Evolutionary conservation across 2,797 vertebrate species (phyloP), one percentile per base, ranked within the genome.

Genomic region (Glyptemys insculpta): DNA sequence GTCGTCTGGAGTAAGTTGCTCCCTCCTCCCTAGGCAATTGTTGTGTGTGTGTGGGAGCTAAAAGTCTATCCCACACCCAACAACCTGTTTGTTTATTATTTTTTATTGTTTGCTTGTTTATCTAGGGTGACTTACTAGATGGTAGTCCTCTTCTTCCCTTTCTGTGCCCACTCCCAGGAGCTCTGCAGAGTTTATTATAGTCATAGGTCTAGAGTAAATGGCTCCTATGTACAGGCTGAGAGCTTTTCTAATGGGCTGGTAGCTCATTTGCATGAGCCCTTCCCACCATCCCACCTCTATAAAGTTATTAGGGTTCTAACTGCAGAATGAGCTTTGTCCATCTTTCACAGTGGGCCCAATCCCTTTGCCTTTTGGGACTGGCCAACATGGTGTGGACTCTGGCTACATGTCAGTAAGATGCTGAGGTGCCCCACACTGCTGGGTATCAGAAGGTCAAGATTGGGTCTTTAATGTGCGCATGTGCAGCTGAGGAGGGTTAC

Each of bases 251-350:
- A 49, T 31, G 25, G 44, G 14, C 47, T 31, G 74, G 44, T 78
- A 47, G 29, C 8, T 49, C 14, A 47, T 78, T 79, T 83, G 16
- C 34, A 62, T 72, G 79, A 91, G 2, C 18, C 85, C 15, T 10
- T 86, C 87, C 81, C 29, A 10, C 23, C 79, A 76, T 91, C 85
- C 65, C n/a, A 8, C 27, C 83, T 79, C 83, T 11, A 52, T 62
- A 19, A 86, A 96, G n/a, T 1, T 49, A 41, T 72, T 10, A 41
- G 21, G 37, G 37, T 72, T 72, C 68, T 41, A 41, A 72, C 37
- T 72, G 19, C 68, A 72, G 37, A 41, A 72, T 37, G 68, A 72
- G n/a, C 19, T 83, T 86, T 68, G n/a, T 87, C 72, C 83, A 56
- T 85, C 83, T 31, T 74, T 52, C 21, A 16, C 34, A 7, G 0